phyloP scores from a whole-genome alignment of 2,888 invertebrate genomes.

The Cetonia aurata region DNA sequence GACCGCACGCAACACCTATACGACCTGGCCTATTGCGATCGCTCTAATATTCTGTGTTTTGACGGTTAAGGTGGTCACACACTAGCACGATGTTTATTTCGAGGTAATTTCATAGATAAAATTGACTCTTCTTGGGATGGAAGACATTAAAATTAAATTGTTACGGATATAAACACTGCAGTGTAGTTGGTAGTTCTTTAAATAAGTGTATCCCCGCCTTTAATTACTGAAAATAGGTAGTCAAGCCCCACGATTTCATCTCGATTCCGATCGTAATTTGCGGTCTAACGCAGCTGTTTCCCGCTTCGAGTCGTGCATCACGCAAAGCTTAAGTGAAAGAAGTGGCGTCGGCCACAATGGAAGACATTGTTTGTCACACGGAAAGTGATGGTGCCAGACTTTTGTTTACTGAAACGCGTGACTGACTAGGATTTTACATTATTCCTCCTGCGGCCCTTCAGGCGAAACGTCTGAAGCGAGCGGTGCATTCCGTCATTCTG shows the following conservation, averaged over 20 bases:
- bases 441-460: constrained; percentile 56
- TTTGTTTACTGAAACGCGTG: constrained; percentile 64
- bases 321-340: not conserved
- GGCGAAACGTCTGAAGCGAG: constrained; percentile 52
- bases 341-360: not conserved
- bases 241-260: not conserved
- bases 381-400: constrained; percentile 31
- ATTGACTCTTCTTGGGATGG: no score
- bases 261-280: not conserved
- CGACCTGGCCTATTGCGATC: constrained; percentile 44
- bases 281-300: constrained; percentile 9
- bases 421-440: constrained; percentile 63
- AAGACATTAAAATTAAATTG: no score
- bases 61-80: constrained; percentile 46
- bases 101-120: constrained; percentile 55
- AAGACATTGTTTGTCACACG: constrained; percentile 21
- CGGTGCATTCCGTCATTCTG: constrained; percentile 62
- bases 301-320: not conserved
- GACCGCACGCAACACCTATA: constrained; percentile 32
- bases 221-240: constrained; percentile 46
- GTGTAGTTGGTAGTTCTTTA: not conserved
- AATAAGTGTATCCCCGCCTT: not conserved
- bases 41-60: constrained; percentile 22
- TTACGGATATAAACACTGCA: no score
- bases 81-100: constrained; percentile 52